Percentiles rank a stretch among this genome's conserved stretches.
These are phyloP conservation scores for Tadarida brasiliensis DNA, from an alignment of 2,797 vertebrate species.

Conservation along the genomic window DNA sequence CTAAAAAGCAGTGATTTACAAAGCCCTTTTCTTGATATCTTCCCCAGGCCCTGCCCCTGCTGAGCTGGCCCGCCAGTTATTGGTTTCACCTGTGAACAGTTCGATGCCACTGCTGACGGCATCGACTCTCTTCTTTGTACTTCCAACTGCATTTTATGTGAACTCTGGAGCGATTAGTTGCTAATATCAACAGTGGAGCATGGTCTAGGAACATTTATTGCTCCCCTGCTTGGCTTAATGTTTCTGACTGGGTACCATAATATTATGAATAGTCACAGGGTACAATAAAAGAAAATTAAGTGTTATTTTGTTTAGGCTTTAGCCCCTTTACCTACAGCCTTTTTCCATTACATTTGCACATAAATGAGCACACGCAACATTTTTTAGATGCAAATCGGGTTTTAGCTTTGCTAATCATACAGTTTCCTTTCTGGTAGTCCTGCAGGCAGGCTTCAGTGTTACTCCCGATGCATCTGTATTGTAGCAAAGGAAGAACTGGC, in stretches of 20 bases:
- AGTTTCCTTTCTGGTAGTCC: conserved; percentile 85
- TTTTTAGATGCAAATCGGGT: conserved; percentile 88
- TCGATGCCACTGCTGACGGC: conserved; percentile 88
- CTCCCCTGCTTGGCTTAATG: conserved; percentile 90
- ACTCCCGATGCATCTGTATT: conserved; percentile 76
- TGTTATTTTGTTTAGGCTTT: conserved; percentile 89
- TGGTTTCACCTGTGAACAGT: conserved; percentile 89
- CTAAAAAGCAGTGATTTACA: conserved; percentile 72
- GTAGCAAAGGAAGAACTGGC: conserved; percentile 79
- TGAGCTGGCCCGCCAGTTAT: conserved; percentile 85
- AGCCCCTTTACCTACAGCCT: conserved; percentile 88
- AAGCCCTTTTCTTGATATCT: conserved; percentile 77
- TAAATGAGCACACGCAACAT: conserved; percentile 88
- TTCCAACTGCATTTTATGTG: conserved; percentile 89
- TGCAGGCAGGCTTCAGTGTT: conserved; percentile 75
- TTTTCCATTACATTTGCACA: conserved; percentile 91
- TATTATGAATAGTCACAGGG: conserved; percentile 89
- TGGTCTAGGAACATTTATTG: conserved; percentile 87
- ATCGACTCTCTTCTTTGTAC: conserved; percentile 86
- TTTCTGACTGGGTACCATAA: conserved; percentile 87
- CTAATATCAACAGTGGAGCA: conserved; percentile 87
- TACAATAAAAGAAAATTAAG: conserved; percentile 90
- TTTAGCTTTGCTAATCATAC: conserved; percentile 86
- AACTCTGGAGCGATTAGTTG: conserved; percentile 89
- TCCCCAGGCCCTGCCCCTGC: conserved; percentile 78